phyloP scores from a whole-genome alignment of 2,113 vertebrate genomes.

The Istiophorus platypterus region DNA sequence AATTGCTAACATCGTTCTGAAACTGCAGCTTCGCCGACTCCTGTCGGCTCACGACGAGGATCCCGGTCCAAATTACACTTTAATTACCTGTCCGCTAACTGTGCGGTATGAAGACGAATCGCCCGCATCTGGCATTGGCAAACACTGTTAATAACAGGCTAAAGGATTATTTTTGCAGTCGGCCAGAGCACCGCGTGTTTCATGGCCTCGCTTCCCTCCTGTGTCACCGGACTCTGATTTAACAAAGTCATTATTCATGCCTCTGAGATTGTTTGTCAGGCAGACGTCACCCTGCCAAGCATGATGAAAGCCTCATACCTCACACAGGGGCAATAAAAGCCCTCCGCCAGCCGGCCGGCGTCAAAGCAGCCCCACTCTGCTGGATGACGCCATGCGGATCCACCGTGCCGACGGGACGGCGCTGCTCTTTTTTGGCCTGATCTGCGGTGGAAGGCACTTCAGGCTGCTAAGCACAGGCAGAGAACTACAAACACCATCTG shows the following conservation, averaged over 20 bases:
- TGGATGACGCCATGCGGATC: conserved; percentile 11
- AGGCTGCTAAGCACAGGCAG: conserved; percentile 20
- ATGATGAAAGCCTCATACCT: conserved; percentile 7
- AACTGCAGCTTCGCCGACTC: neutral
- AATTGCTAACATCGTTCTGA: neutral
- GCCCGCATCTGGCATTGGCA: neutral
- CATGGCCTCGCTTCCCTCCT: neutral
- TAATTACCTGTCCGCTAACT: conserved; percentile 2
- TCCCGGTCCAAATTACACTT: neutral
- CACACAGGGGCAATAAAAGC: conserved; percentile 8
- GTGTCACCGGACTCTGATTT: neutral
- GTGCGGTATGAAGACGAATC: conserved; percentile 10
- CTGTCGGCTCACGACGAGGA: neutral
- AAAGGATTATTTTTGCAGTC: neutral
- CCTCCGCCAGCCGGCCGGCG: neutral
- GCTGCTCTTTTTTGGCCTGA: conserved; percentile 36
- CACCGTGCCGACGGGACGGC: conserved; percentile 17
- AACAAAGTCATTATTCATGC: conserved; percentile 3
- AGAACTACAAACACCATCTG: conserved; percentile 55
- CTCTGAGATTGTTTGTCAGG: neutral
- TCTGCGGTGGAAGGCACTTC: too few relatives aligned
- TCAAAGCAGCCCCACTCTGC: neutral
- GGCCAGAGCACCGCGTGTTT: neutral
- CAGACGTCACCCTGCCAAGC: neutral
- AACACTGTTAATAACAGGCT: neutral